Percentiles rank a stretch among this genome's conserved stretches.
These are phyloP conservation scores for Steinernema hermaphroditum DNA, from an alignment of 2,888 invertebrate genomes.

Conservation along the genomic window DNA sequence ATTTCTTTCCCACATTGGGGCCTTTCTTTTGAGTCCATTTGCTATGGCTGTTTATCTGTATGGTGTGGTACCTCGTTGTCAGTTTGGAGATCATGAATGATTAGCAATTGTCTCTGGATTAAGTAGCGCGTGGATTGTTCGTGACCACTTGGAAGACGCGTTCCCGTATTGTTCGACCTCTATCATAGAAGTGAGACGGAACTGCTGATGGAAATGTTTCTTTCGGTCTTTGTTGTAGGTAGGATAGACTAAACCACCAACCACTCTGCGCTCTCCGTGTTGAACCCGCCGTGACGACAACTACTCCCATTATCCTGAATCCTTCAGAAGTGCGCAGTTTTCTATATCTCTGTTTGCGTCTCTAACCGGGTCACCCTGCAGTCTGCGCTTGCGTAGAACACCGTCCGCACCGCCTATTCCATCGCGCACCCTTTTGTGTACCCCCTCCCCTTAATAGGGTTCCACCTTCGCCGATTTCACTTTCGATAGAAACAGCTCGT, in stretches of 20 bases:
- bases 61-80: too few species aligned
- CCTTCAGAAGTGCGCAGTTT: conserved; percentile 31
- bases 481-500: conserved; percentile 30
- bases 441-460: conserved; percentile 29
- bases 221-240: conserved; percentile 31
- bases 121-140: conserved; percentile 30
- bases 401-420: conserved; percentile 31
- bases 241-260: conserved; percentile 26
- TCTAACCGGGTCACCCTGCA: conserved; percentile 31
- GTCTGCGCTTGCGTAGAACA: conserved; percentile 30
- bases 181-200: conserved; percentile 29
- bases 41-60: too few species aligned
- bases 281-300: conserved; percentile 28
- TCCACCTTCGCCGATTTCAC: conserved; percentile 31
- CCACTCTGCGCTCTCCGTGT: conserved; percentile 25
- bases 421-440: conserved; percentile 31
- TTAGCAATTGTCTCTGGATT: background rate
- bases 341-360: conserved; percentile 31
- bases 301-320: conserved; percentile 31
- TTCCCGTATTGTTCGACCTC: conserved; percentile 27
- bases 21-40: too few species aligned
- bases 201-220: conserved; percentile 31
- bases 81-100: too few species aligned
- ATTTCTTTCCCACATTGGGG: too few species aligned
- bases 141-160: conserved; percentile 30